phyloP scores from a whole-genome alignment of 2,797 vertebrate species.

The Rhinichthys osculus region DNA sequence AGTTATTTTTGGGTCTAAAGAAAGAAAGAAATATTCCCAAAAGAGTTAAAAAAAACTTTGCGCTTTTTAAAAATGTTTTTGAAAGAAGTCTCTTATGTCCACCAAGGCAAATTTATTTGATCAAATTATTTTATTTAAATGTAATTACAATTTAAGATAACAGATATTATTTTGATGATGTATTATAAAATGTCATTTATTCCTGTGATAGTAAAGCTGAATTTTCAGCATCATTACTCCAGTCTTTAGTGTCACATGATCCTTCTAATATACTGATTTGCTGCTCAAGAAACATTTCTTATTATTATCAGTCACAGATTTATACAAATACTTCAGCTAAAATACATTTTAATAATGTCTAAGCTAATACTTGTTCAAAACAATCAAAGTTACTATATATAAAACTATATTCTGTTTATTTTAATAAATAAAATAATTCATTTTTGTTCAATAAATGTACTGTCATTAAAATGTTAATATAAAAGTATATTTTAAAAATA shows the following conservation, averaged over 20 bases:
- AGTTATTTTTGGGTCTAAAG: neutral
- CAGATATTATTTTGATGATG: neutral
- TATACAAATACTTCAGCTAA: too few species aligned
- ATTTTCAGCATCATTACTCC: neutral
- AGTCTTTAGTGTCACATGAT: conserved; percentile 1
- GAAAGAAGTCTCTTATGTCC: neutral
- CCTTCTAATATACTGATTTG: neutral
- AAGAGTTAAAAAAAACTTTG: neutral
- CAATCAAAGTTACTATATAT: too few species aligned
- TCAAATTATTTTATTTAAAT: neutral
- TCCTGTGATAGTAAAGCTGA: neutral
- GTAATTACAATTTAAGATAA: neutral
- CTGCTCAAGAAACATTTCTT: neutral
- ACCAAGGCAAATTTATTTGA: neutral
- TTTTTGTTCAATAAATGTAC: too few species aligned
- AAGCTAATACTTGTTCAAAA: too few species aligned
- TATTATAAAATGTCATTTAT: neutral
- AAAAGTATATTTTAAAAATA: too few species aligned
- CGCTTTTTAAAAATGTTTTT: neutral
- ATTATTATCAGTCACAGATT: neutral
- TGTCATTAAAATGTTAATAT: too few species aligned
- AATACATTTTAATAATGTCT: too few species aligned
- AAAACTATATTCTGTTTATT: too few species aligned
- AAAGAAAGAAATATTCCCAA: neutral
- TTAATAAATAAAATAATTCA: too few species aligned